Evolutionary conservation across 2,113 vertebrate species (phyloP), one percentile per base, ranked within the genome.

Genomic region (Egretta garzetta): DNA sequence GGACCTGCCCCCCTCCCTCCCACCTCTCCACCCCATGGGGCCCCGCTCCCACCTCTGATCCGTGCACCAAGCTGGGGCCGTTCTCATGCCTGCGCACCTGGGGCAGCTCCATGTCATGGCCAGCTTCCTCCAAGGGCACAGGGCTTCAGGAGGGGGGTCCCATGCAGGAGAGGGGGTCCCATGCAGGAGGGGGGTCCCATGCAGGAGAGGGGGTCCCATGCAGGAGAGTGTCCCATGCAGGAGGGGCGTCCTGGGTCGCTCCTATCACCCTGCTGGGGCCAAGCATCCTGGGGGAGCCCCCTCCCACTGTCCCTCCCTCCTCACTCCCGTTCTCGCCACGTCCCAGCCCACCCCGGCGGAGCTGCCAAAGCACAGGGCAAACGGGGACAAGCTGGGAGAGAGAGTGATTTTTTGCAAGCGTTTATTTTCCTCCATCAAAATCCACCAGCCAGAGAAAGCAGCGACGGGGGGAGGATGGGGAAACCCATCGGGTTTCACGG

Each of bases 351-450:
- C 70, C 58, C 26, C 60, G 18, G 59, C 58, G 0, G 73, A 67
- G 72, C 95, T 96, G 96, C 97, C 96, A 96, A 95, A 56, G 90
- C 80, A 1, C 82, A 79, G 96, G 94, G 96, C 97, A 98, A 96
- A 96, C 22, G 84, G 94, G 97, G 97, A 97, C 97, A 97, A 67
- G 73, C 82, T 2, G 14, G 45, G 37, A 83, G 91, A 73, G 80
- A 59, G 91, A 93, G 87, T 7, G 83, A 84, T 77, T 93, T 77
- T 86, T 89, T 77, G 88, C 8, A 18, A 91, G 85, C 94, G 11
- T 82, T 94, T 82, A 53, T 96, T 97, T 96, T 77, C 94, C 87
- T 93, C 96, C 92, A 88, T 93, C 94, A 62, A 89, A 94, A 93
- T 74, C 93, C 95, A 79, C 41, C 85, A 81, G 90, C 71, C 84